Evolutionary conservation across 2,888 invertebrate genomes (phyloP).

Genomic region (Lamproptera curius): DNA sequence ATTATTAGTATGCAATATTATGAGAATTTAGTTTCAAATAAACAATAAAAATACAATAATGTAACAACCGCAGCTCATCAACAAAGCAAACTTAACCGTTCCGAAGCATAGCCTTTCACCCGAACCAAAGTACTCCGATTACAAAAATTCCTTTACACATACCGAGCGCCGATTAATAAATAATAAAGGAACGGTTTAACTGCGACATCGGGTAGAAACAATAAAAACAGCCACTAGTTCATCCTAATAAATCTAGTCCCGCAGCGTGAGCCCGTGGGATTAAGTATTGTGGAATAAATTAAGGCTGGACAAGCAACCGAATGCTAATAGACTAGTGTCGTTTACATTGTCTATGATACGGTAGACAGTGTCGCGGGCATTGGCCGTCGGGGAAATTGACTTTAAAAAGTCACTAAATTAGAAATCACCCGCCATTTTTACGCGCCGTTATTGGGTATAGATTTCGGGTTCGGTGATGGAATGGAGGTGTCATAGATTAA

Average conservation of each 20-base stretch:
- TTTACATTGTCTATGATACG: slow-evolving; percentile 17
- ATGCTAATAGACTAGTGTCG: slow-evolving; percentile 18
- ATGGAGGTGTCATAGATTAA: too few species aligned
- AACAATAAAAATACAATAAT: too few species aligned
- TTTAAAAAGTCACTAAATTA: background rate
- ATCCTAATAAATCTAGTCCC: slow-evolving; percentile 31
- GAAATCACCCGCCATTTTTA: slow-evolving; percentile 12
- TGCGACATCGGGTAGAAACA: slow-evolving; percentile 26
- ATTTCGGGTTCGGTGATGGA: slow-evolving; percentile 4
- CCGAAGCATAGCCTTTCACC: too few species aligned
- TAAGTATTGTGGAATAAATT: slow-evolving; percentile 21
- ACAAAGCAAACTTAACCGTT: too few species aligned
- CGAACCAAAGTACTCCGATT: slow-evolving; percentile 20
- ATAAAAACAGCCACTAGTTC: slow-evolving; percentile 23
- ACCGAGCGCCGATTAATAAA: slow-evolving; percentile 24
- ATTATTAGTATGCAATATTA: too few species aligned
- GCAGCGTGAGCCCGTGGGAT: slow-evolving; percentile 21
- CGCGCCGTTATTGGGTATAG: background rate
- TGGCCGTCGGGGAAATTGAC: slow-evolving; percentile 1
- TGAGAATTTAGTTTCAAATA: too few species aligned
- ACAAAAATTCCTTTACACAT: slow-evolving; percentile 9
- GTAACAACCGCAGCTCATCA: too few species aligned
- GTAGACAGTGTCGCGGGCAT: background rate
- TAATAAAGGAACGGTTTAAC: slow-evolving; percentile 27
- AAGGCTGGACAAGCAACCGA: slow-evolving; percentile 17